Conservation (phyloP, 2,797 vertebrate species). For the Limosa lapponica region DNA sequence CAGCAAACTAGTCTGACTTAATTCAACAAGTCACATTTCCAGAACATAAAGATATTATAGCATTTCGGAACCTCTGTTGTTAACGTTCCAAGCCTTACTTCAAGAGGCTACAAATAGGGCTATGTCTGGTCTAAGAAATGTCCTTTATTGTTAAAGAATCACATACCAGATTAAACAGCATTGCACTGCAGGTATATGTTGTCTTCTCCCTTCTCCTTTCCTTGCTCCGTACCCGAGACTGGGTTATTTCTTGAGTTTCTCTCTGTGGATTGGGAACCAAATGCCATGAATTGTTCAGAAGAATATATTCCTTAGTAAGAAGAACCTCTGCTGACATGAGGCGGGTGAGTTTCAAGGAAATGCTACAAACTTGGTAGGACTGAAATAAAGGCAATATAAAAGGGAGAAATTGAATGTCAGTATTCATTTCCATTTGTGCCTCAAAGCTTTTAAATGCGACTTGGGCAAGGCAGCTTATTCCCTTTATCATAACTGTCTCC, state of each 20-base stretch:
- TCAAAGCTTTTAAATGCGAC: neutral
- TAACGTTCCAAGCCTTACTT: neutral
- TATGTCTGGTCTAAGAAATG: neutral
- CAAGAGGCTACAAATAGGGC: neutral
- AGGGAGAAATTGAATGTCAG: neutral
- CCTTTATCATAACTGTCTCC: neutral
- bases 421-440: neutral
- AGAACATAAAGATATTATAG: neutral
- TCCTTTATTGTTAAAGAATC: neutral
- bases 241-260: neutral
- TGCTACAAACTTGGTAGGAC: neutral
- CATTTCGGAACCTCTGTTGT: neutral
- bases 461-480: neutral
- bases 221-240: neutral
- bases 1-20: neutral
- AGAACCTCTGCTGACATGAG: fast-evolving
- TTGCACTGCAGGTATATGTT: neutral
- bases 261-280: neutral
- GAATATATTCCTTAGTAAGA: neutral
- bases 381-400: neutral
- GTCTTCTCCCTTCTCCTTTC: neutral
- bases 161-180: neutral
- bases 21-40: neutral
- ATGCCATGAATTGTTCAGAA: neutral
- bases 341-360: neutral